These are phyloP conservation scores for Danaus plexippus DNA, from an alignment of 1,140 invertebrate species.

Conservation along the genomic window DNA sequence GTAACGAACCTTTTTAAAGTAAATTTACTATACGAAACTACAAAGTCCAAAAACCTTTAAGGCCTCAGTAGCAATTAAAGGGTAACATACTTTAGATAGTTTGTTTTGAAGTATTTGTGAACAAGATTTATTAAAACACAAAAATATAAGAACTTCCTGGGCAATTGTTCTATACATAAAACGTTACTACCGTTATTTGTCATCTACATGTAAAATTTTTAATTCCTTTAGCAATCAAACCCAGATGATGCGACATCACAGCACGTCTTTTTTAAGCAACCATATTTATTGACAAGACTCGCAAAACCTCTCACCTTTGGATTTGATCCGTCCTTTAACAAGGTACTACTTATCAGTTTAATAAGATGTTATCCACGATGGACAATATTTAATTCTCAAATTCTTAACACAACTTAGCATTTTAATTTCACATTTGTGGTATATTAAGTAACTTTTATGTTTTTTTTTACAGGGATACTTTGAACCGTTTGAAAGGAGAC, in stretches of 20 bases:
- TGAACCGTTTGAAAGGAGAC: constrained; percentile 46
- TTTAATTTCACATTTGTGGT: neutral
- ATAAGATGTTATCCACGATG: too few relatives aligned
- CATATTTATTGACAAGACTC: constrained; percentile 35
- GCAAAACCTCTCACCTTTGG: constrained; percentile 36
- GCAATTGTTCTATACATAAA: too few relatives aligned
- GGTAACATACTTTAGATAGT: too few relatives aligned
- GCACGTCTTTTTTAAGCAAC: constrained; percentile 19
- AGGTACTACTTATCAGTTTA: constrained; percentile 21
- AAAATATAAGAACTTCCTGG: too few relatives aligned
- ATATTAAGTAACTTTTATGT: neutral
- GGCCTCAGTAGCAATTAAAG: constrained; percentile 20
- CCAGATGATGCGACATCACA: constrained; percentile 13
- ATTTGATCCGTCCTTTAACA: constrained; percentile 42
- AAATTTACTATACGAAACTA: constrained; percentile 3
- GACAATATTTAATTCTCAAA: too few relatives aligned
- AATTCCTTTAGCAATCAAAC: neutral
- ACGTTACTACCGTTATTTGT: too few relatives aligned
- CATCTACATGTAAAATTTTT: too few relatives aligned
- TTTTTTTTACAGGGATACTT: constrained; percentile 36
- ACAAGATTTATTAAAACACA: too few relatives aligned
- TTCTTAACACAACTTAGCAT: neutral
- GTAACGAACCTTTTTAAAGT: neutral
- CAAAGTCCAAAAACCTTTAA: constrained; percentile 6
- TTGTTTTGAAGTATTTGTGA: too few relatives aligned